Evolutionary conservation across 1,140 invertebrate genomes (phyloP).

Genomic region (Matsumurasca onukii): DNA sequence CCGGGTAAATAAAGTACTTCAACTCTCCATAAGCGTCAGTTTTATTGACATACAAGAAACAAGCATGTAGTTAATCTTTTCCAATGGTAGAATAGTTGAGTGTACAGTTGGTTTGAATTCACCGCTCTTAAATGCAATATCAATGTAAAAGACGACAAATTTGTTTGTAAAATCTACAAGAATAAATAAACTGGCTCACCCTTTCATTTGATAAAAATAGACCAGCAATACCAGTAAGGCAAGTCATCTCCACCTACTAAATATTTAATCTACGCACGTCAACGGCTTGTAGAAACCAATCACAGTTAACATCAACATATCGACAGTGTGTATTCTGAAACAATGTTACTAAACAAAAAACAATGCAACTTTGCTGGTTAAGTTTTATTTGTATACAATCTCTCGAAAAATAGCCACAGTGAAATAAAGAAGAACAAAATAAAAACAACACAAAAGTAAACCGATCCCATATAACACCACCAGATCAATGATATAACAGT

Average conservation of each 20-base stretch:
- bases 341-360: too few relatives aligned
- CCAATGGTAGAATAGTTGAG: conserved; percentile 3
- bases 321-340: neutral
- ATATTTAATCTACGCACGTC: conserved; percentile 3
- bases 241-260: conserved; percentile 18
- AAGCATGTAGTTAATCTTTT: conserved; percentile 13
- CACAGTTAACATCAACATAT: conserved; percentile 1
- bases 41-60: conserved; percentile 19
- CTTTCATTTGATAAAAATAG: conserved; percentile 21
- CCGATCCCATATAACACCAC: neutral
- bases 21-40: conserved; percentile 15
- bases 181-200: conserved; percentile 25
- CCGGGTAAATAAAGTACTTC: too few relatives aligned
- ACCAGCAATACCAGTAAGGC: conserved; percentile 19
- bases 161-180: conserved; percentile 27
- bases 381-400: too few relatives aligned
- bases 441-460: neutral
- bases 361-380: too few relatives aligned
- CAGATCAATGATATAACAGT: conserved; percentile 15
- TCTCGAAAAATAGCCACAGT: too few relatives aligned
- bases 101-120: conserved; percentile 1
- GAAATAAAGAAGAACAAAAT: neutral
- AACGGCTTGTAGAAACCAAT: conserved; percentile 16
- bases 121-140: conserved; percentile 17
- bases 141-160: conserved; percentile 10